Evolutionary conservation across 2,888 invertebrate species (phyloP).

Genomic region (Timema cristinae): DNA sequence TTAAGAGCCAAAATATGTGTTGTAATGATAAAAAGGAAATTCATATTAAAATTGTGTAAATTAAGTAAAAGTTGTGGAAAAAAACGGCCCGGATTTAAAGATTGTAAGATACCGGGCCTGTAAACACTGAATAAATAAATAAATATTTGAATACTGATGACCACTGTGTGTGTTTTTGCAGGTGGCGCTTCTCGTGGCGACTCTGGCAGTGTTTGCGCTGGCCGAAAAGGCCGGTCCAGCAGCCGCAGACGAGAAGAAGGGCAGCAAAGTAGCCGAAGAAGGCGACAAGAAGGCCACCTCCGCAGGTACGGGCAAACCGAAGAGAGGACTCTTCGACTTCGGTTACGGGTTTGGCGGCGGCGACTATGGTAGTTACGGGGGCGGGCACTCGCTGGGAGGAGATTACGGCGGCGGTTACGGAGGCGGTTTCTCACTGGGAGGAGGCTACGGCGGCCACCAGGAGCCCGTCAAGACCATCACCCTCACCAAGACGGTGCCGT

Average conservation of each 20-base stretch:
- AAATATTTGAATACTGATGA: no score
- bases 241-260: constrained; percentile 38
- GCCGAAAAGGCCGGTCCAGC: constrained; percentile 43
- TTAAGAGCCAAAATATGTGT: no score
- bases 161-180: not conserved
- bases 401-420: constrained; percentile 25
- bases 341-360: constrained; percentile 22
- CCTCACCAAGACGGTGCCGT: constrained; percentile 35
- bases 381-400: constrained; percentile 36
- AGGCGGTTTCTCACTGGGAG: constrained; percentile 36
- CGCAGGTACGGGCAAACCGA: constrained; percentile 41
- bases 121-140: no score
- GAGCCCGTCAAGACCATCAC: constrained; percentile 39
- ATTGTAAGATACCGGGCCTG: no score
- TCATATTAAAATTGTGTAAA: no score
- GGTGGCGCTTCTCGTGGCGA: constrained; percentile 9
- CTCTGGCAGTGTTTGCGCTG: constrained; percentile 35
- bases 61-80: no score
- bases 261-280: constrained; percentile 31
- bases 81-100: no score
- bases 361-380: constrained; percentile 17
- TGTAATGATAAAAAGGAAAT: no score
- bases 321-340: constrained; percentile 47
- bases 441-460: constrained; percentile 36
- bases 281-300: constrained; percentile 39